Evolutionary conservation across 2,113 vertebrate species (phyloP).

Genomic region (Cyphomyrus plagiostoma): DNA sequence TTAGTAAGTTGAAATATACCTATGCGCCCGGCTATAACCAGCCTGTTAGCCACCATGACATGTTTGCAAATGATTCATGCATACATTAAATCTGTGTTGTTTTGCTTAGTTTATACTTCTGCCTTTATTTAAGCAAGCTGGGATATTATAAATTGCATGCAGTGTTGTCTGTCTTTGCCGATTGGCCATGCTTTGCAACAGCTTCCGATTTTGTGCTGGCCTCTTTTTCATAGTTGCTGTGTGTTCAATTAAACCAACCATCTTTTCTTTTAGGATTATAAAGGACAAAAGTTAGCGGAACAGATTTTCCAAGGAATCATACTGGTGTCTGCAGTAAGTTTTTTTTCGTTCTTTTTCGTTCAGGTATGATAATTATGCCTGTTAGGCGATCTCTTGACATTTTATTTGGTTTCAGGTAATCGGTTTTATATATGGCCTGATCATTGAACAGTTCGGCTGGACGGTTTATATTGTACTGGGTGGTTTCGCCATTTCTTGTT

Average conservation of each 20-base stretch:
- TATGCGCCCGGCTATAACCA: background rate
- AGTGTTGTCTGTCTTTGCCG: background rate
- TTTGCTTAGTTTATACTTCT: background rate
- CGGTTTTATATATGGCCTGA: constrained; percentile 85
- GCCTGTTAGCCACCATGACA: background rate
- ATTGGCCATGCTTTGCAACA: background rate
- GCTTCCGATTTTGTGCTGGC: background rate
- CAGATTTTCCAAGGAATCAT: constrained; percentile 97
- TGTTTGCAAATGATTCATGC: background rate
- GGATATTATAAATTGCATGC: background rate
- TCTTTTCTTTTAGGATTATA: constrained; percentile 74
- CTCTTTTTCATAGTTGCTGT: background rate
- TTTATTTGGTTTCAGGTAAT: constrained; percentile 63
- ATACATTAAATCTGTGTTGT: background rate
- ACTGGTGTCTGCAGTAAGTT: constrained; percentile 85
- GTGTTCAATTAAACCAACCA: background rate
- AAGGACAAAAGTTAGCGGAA: constrained; percentile 93
- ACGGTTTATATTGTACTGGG: constrained; percentile 90
- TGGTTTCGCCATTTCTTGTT: constrained; percentile 83
- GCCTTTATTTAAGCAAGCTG: background rate
- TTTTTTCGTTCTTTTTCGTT: constrained; percentile 24
- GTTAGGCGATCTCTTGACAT: background rate
- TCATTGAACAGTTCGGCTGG: constrained; percentile 91
- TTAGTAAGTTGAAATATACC: background rate
- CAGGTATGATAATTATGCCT: background rate